Conservation (phyloP, 2,888 invertebrate genomes). For the Clunio marinus region DNA sequence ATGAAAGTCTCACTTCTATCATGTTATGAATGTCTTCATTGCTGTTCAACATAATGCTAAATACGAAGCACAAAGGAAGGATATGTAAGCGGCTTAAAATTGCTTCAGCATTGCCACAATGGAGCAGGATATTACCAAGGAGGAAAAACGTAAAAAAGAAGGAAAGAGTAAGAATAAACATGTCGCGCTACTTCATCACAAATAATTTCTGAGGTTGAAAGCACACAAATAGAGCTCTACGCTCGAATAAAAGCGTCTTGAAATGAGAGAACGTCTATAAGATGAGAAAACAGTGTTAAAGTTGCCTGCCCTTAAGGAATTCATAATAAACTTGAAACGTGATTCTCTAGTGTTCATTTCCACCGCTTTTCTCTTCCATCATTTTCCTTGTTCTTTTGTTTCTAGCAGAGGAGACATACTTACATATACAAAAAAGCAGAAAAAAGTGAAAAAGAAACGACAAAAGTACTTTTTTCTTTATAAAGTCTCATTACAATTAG, state of each 20-base stretch:
- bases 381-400: too few species aligned
- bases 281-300: background rate
- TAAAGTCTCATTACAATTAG: slow-evolving; percentile 7
- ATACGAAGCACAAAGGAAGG: background rate
- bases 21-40: slow-evolving; percentile 3
- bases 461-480: background rate
- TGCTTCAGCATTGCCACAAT: background rate
- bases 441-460: too few species aligned
- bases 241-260: background rate
- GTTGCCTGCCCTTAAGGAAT: slow-evolving; percentile 20
- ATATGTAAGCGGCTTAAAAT: background rate
- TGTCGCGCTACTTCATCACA: background rate
- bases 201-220: background rate
- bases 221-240: background rate
- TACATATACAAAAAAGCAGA: too few species aligned
- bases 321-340: slow-evolving; percentile 37
- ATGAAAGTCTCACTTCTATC: background rate
- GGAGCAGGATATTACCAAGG: slow-evolving; percentile 25
- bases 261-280: background rate
- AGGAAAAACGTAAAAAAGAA: too few species aligned
- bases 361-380: background rate
- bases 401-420: too few species aligned
- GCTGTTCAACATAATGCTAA: slow-evolving; percentile 1
- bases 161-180: background rate
- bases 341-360: slow-evolving; percentile 5